phyloP scores from a whole-genome alignment of 2,888 invertebrate species.

The Pseudococcus longispinus region DNA sequence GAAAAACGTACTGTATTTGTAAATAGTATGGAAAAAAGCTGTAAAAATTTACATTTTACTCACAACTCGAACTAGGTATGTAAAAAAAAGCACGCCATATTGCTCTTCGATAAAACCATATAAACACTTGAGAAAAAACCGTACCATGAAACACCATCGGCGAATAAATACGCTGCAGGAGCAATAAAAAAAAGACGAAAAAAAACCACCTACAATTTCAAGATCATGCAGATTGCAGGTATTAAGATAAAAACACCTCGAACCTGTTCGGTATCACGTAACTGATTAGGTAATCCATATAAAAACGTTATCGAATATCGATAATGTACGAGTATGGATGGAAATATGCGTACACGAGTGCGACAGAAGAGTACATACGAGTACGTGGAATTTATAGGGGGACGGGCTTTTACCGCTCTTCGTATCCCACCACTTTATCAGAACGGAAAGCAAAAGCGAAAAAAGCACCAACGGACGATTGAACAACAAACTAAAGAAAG shows the following conservation, averaged over 20 bases:
- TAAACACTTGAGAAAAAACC: background rate
- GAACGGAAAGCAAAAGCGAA: slow-evolving; percentile 46
- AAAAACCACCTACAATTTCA: background rate
- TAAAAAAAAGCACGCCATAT: background rate
- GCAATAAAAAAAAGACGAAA: background rate
- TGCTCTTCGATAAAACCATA: background rate
- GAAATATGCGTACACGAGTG: background rate
- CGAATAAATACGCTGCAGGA: background rate
- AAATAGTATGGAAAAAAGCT: background rate
- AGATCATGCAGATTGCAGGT: background rate
- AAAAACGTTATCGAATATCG: slow-evolving; percentile 38
- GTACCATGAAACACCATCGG: background rate
- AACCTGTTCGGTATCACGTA: slow-evolving; percentile 26
- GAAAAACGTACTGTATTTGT: too few relatives aligned
- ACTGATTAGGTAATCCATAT: slow-evolving; percentile 38
- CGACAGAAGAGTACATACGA: background rate
- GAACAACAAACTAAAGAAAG: slow-evolving; percentile 45
- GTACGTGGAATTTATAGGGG: background rate
- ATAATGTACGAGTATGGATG: background rate
- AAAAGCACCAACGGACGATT: slow-evolving; percentile 49
- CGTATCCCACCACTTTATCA: slow-evolving; percentile 20
- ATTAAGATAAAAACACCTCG: background rate
- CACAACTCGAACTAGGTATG: background rate
- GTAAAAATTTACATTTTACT: background rate
- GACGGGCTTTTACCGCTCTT: slow-evolving; percentile 17